phyloP scores from a whole-genome alignment of 2,888 invertebrate species.

The Caenorhabditis doughertyi region DNA sequence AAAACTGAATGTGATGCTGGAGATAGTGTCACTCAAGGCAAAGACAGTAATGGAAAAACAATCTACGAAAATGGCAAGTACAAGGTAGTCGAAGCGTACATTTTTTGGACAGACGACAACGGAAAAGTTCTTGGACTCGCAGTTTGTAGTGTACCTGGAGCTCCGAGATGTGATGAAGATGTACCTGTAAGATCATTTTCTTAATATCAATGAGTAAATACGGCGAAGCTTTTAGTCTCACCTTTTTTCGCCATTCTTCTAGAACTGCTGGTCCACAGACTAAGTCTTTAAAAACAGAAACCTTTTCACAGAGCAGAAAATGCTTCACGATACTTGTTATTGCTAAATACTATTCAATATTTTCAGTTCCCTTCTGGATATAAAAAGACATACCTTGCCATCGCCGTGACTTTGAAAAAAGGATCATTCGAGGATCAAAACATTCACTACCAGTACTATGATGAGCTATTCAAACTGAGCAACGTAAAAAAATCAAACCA shows the following conservation, averaged over 20 bases:
- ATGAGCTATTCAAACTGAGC: constrained; percentile 23
- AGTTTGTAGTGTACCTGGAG: constrained; percentile 25
- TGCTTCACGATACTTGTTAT: too few relatives aligned
- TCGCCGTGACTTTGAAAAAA: constrained; percentile 16
- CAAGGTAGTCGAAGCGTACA: constrained; percentile 6
- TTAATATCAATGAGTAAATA: not conserved
- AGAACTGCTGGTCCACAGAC: too few relatives aligned
- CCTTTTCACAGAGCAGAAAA: too few relatives aligned
- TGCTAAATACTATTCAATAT: too few relatives aligned
- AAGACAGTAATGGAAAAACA: not conserved
- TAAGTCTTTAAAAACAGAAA: too few relatives aligned
- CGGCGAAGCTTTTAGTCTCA: too few relatives aligned
- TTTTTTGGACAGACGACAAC: constrained; percentile 10
- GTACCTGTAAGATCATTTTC: not conserved
- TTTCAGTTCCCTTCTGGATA: too few relatives aligned
- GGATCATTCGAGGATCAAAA: constrained; percentile 36
- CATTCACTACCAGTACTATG: constrained; percentile 42
- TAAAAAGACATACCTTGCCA: not conserved
- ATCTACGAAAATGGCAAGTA: constrained; percentile 9
- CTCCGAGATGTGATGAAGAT: not conserved
- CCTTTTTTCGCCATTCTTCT: too few relatives aligned
- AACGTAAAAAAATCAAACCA: not conserved
- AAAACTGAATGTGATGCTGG: constrained; percentile 15
- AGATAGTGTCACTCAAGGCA: not conserved
- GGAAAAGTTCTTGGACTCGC: constrained; percentile 26